These are phyloP conservation scores for Limnephilus marmoratus DNA, from an alignment of 2,888 invertebrate genomes.

Conservation along the genomic window DNA sequence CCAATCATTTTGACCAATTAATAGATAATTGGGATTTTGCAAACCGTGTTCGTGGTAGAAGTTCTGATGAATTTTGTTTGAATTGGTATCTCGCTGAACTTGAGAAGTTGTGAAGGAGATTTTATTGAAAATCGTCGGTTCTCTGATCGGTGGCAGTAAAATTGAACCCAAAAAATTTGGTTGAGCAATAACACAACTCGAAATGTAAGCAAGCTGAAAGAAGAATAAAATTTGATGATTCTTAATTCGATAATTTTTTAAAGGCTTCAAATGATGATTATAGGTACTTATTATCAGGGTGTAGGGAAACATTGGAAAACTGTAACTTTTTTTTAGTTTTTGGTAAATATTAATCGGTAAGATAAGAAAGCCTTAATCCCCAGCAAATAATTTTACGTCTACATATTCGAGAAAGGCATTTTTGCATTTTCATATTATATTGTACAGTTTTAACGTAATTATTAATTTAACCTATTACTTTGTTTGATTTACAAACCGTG, in stretches of 20 bases:
- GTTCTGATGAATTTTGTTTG: not conserved
- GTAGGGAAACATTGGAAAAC: not conserved
- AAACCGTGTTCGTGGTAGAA: not conserved
- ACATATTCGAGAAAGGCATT: no score
- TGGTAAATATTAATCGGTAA: not conserved
- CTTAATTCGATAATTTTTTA: no score
- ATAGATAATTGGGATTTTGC: not conserved
- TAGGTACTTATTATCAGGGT: not conserved
- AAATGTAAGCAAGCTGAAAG: not conserved
- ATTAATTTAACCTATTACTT: no score
- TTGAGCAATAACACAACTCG: not conserved
- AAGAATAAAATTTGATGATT: not conserved
- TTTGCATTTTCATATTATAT: no score
- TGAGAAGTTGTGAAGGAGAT: not conserved
- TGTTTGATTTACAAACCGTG: no score
- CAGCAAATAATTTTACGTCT: not conserved
- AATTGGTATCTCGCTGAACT: not conserved
- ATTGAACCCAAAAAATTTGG: not conserved
- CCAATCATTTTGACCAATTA: slow-evolving; percentile 17
- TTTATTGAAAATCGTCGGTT: slow-evolving; percentile 4
- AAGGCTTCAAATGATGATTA: not conserved
- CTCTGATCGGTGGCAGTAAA: slow-evolving; percentile 11
- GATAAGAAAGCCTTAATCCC: not conserved
- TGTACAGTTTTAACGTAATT: no score
- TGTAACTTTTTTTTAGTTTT: not conserved